Evolutionary conservation across 2,888 invertebrate species (phyloP), one percentile per base, ranked within the genome.

Genomic region (Acrobasis consociella): DNA sequence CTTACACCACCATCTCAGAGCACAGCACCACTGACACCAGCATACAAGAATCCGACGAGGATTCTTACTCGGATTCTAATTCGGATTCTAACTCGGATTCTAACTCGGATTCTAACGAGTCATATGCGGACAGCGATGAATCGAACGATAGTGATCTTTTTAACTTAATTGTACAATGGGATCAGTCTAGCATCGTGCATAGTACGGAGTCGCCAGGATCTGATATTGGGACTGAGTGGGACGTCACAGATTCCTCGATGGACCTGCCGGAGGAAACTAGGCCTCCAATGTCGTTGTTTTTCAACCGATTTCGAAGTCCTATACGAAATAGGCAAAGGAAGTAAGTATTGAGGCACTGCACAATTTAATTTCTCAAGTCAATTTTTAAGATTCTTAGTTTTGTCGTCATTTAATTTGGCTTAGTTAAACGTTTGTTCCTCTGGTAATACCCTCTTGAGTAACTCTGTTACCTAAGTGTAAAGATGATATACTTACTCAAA

Each of bases 1-100:
- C 78, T 0, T 88, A 80, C 72, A 73, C 66, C 1, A 89, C 90
- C 0, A 65, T 86, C 61, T 87, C 87, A 0, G 88, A 85, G 64
- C 69, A 83, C 59, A 87, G 77, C 11, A 90, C 90, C 0, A 72
- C 83, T 0, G 90, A 91, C 61, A 89, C 88, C 0, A 88, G 87
- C 51, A 76, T 89, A 1, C 62, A 62, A 3, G 59, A 59, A 5
- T n/a, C 49, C 5, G 31, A 31, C 2, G 61, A 42, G 15, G 62
- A 62, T 16, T 55, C 59, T 1, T 31, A 37, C 9, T 10, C 31
- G 9, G 31, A 53, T 58, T 13, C 42, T 11, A 13, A 60, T 10
- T 16, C 10, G 0, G 49, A 49, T 22, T 58, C 31, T 0, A 49
- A 58, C 55, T 16, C 10, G 0, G 49, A 49, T 22, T 58, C 31